Evolutionary conservation across 2,797 vertebrate genomes (phyloP), one percentile per base, ranked within the genome.

Genomic region (Cygnus olor): DNA sequence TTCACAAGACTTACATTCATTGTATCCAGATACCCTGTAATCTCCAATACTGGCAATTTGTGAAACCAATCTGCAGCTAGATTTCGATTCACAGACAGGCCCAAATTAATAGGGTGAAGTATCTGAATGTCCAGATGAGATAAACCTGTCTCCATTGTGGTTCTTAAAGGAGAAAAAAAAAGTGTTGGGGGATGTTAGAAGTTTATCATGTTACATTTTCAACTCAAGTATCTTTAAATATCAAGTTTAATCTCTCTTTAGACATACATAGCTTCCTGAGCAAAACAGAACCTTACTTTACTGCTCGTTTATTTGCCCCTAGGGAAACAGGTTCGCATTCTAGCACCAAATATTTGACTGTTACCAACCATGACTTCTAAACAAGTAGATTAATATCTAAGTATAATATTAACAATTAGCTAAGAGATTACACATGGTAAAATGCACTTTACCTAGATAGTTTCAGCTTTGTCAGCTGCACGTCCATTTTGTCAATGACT

Each of bases 41-140:
- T 97, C 94, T 99, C 98, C 71, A 99, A 32, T 14, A 97, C 97
- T 0, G 99, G 99, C 42, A 99, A 97, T 60, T 98, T 96, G 66
- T 97, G 98, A 95, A 98, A 99, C 99, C 99, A 99, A 72, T 98
- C 93, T 32, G 99, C 98, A 80, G 99, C 98, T 24, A 99, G 97
- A 97, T 99, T 99, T 25, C 99, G 97, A 93, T 98, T 98, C 95
- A 99, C 96, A 18, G 96, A 97, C 24, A 99, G 97, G 86, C 99
- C 98, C 44, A 99, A 91, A 96, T 99, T 99, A 96, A 99, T 98
- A n/a, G 99, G 99, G 88, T 98, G 97, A 76, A 99, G 98, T 73
- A 99, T 98, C 88, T 99, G 97, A 42, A 99, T 96, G 92, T 99
- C 99, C 28, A 97, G 93, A 94, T 98, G 96, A 2, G 95, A 93